phyloP scores from a whole-genome alignment of 2,113 vertebrate species.

The Lucifuga dentata region DNA sequence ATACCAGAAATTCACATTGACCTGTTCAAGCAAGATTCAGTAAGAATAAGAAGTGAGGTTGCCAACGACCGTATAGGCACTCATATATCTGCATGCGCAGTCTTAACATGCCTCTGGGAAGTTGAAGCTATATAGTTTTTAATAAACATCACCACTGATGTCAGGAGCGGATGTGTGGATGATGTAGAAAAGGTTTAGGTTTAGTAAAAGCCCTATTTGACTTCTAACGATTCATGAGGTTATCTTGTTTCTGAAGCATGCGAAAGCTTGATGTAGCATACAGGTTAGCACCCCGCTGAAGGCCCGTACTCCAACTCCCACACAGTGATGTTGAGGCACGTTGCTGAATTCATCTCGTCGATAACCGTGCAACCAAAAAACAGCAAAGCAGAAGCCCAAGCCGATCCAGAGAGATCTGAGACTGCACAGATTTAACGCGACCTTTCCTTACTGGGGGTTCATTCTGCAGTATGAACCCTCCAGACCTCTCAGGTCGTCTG shows the following conservation, averaged over 20 bases:
- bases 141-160: constrained; percentile 20
- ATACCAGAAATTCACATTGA: constrained; percentile 30
- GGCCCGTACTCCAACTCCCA: constrained; percentile 49
- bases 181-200: constrained; percentile 64
- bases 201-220: constrained; percentile 58
- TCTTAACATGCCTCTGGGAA: constrained; percentile 70
- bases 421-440: constrained; percentile 27
- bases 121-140: constrained; percentile 35
- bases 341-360: constrained; percentile 64
- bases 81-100: constrained; percentile 69
- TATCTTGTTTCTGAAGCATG: constrained; percentile 74
- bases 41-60: constrained; percentile 62
- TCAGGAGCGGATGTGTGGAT: constrained; percentile 31
- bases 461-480: constrained; percentile 22
- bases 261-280: constrained; percentile 61
- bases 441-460: constrained; percentile 5
- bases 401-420: constrained; percentile 56
- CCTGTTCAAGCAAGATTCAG: constrained; percentile 44
- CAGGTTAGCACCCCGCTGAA: constrained; percentile 45
- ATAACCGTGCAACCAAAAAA: constrained; percentile 40
- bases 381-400: constrained; percentile 31
- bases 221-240: constrained; percentile 67
- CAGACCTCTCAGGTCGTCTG: too few relatives aligned
- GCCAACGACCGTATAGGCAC: constrained; percentile 70
- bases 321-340: constrained; percentile 76